Base-by-base conservation (phyloP, 1,140 invertebrate species). In the Zeugodacus cucurbitae region DNA sequence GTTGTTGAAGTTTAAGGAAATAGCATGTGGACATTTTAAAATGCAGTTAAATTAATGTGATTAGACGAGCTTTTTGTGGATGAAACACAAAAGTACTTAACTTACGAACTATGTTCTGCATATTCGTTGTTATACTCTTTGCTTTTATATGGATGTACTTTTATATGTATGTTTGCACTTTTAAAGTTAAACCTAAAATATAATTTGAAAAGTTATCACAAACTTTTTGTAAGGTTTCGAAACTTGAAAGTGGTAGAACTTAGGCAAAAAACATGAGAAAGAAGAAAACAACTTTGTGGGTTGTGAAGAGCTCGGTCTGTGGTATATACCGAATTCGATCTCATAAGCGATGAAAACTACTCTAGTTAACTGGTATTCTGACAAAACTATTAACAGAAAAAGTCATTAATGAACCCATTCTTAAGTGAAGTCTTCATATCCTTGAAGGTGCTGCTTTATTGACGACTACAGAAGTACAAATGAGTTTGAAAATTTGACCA, bases 1-100 rank as follows among this genome's bases (percentile, higher is more conserved):
- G 20, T 5, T 82, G 74, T 29, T 82, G 74, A 82, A 74, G 67
- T 74, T 74, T 74, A 37, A 37, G 67, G 67, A 74, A 82, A 82
- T 82, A n/a, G 41, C 44, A 82, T 82, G 74, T 82, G 74, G 74
- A 82, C 74, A 29, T 82, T 82, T 82, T 82, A 82, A 82, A 48
- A 82, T 48, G 74, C 74, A 82, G 74, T 82, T 82, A 82, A 82
- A 82, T 82, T 82, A 82, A 82, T 82, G 74, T 82, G 41, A 82
- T 82, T 82, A 82, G 74, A 26, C 10, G 22, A 37, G 37, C n/a
- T 82, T 82, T 82, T 48, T 54, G 74, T 29, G 74, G 10, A 29
- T 54, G 44, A 82, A 82, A 82, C n/a, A 29, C 8, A 82, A 82
- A n/a, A 82, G n/a, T 82, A 82, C 22, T 82, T 70, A 70, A 20